These are phyloP conservation scores for Myrmecobius fasciatus DNA, from an alignment of 2,113 vertebrate species.

Conservation along the genomic window DNA sequence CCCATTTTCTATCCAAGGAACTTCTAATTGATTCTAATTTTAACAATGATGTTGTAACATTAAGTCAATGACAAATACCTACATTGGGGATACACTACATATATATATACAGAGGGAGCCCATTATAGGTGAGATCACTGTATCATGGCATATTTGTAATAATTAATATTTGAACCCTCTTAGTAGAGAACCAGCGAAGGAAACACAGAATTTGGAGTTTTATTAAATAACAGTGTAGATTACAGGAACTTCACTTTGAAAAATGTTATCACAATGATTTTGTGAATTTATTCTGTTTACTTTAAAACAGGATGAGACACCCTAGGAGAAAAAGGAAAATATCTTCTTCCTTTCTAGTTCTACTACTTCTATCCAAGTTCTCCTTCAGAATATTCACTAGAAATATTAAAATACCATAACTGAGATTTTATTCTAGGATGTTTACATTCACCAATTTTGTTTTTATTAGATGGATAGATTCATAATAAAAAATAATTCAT, in stretches of 20 bases:
- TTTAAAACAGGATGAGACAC: constrained; percentile 8
- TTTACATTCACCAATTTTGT: neutral
- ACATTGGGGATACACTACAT: neutral
- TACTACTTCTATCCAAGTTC: neutral
- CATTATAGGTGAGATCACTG: neutral
- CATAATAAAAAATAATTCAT: neutral
- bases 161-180: neutral
- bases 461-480: constrained; percentile 9
- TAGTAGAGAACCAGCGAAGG: neutral
- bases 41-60: neutral
- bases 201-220: neutral
- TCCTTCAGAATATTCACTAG: neutral
- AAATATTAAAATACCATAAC: neutral
- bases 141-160: neutral
- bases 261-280: neutral
- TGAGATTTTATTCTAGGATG: neutral
- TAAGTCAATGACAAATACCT: neutral
- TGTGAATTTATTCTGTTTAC: neutral
- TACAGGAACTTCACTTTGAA: neutral
- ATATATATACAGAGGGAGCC: neutral
- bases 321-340: neutral
- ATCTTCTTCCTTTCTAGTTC: neutral
- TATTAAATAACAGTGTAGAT: neutral
- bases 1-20: constrained; percentile 26
- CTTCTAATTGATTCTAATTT: neutral